Evolutionary conservation across 2,797 vertebrate genomes (phyloP), one percentile per base, ranked within the genome.

Genomic region (Acanthopagrus latus): DNA sequence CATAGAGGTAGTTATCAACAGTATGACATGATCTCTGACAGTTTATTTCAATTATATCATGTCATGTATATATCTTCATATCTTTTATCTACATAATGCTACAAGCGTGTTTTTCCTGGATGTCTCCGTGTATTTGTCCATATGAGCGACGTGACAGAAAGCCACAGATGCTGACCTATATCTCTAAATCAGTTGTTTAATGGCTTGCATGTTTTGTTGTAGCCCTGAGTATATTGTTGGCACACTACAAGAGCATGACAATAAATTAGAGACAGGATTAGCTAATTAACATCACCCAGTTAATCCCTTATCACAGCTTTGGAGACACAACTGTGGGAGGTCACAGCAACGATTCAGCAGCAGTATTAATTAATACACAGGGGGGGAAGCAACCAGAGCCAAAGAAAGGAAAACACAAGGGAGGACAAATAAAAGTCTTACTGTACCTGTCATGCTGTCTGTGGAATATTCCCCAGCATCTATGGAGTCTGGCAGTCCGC

Each of bases 381-480:
- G 88, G 9, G 78, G 29, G 29, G 29, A 25, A 2, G 20, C 62
- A 71, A 80, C 60, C 46, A 51, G 46, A 76, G 29, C 21, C 48
- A 59, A 47, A 7, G 10, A 41, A 46, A 56, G 48, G 60, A 64
- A 27, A 64, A 65, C 5, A 13, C 25, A 57, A 38, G 11, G 46
- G 27, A 66, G 27, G 76, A 81, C 11, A 71, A 80, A 58, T 66
- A 38, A 83, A 73, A 21, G 23, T 65, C 48, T 78, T 38, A 59
- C 78, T 64, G 27, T 95, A 96, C 96, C 95, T 91, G 95, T 92
- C 93, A 95, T 92, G 87, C 83, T 88, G 90, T 95, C 95, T 82
- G 90, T 76, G 78, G 90, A 92, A 84, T 86, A 87, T 17, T 93
- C 91, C 47, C 85, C 92, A 74, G 81, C 76, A 81, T 90, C 86